Evolutionary conservation across 2,113 vertebrate genomes (phyloP).

Genomic region (Albula goreensis): DNA sequence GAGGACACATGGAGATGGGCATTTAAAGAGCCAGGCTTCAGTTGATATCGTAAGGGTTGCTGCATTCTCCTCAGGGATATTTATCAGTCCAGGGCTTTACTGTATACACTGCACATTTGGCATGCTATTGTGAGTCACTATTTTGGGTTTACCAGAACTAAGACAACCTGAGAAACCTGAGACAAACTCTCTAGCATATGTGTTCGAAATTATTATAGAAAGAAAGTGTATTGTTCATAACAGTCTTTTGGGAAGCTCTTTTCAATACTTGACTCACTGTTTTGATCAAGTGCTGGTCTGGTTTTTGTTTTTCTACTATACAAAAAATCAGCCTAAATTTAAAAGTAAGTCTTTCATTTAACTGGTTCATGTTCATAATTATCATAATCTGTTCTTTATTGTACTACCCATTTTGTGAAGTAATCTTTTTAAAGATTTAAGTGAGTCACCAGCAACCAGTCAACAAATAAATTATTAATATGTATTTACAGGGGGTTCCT

Average conservation of each 20-base stretch:
- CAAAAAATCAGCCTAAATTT: background rate
- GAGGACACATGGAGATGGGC: slow-evolving; percentile 14
- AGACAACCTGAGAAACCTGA: background rate
- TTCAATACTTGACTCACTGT: no score
- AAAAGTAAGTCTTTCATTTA: background rate
- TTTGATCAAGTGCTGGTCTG: background rate
- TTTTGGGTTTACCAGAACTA: background rate
- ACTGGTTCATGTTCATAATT: background rate
- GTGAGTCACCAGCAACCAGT: no score
- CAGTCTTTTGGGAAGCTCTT: background rate
- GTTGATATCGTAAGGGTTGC: background rate
- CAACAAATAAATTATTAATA: no score
- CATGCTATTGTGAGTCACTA: background rate
- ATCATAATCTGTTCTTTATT: background rate
- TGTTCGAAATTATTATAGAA: no score
- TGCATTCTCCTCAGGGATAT: no score
- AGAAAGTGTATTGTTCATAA: no score
- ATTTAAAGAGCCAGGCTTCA: background rate
- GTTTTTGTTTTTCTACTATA: background rate
- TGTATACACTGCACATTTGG: background rate
- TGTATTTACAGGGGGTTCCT: no score
- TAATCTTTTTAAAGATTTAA: no score
- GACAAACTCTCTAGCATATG: background rate
- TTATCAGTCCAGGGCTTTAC: background rate
- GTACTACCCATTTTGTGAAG: background rate